Evolutionary conservation across 2,113 vertebrate species (phyloP), one percentile per base, ranked within the genome.

Genomic region (Paralichthys olivaceus): DNA sequence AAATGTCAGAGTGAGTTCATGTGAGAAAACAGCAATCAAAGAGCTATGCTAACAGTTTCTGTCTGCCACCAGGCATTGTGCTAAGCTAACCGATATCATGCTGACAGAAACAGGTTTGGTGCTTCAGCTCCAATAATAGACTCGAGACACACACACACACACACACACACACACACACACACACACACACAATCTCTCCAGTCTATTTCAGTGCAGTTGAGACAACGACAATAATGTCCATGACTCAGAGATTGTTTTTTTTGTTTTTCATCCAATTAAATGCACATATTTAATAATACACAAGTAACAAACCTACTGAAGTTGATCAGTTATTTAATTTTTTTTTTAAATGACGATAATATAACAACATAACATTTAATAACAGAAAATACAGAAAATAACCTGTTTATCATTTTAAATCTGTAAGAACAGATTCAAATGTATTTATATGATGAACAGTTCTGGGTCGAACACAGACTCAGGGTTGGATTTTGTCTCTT

Each of bases 51-150:
- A 53, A 53, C 20, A 22, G 51, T 53, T 53, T 53, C 51, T n/a
- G 54, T 49, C 23, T 43, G 15, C 8, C 25, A 14, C 14, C 26
- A 54, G 12, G 23, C 19, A n/a, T 37, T 60, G 60, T 60, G 72
- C 72, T 81, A 78, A 77, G 69, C 75, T 75, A 80, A 49, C 56
- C 29, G 61, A 29, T 25, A 53, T 32, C 54, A 68, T 47, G 32
- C 53, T 79, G 47, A 7, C 45, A 68, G 72, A 26, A 71, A 75
- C 60, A 45, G 68, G 69, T 66, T 79, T 63, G 45, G 72, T 67
- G 29, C 68, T 68, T 60, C 59, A 19, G 62, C 51, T 63, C 83
- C 80, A 81, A 71, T 69, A 85, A 89, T 89, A 89, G 87, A 81
- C 72, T 40, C 3, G 17, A 19, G 29, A 65, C 51, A 32, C 75